These are phyloP conservation scores for Holothuria glaberrima DNA, from an alignment of 35 echinoderm and acorn worm species.

Conservation along the genomic window DNA sequence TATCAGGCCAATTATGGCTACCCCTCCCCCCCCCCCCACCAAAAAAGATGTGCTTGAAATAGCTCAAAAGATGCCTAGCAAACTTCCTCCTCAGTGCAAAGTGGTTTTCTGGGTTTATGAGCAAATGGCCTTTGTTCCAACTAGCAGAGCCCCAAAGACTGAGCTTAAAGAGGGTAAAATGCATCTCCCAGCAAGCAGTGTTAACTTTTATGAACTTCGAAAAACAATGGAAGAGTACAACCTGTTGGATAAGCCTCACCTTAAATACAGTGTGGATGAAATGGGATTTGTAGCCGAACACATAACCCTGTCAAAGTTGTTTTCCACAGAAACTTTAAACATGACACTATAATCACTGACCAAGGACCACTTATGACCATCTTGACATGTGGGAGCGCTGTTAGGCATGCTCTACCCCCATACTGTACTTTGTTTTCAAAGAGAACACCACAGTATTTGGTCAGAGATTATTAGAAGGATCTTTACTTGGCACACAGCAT, in stretches of 20 bases:
- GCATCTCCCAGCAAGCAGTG: not conserved
- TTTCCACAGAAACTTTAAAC: not conserved
- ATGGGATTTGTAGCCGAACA: not conserved
- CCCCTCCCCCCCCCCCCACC: no score
- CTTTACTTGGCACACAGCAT: constrained; percentile 12
- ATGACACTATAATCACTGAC: not conserved
- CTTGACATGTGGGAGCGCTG: constrained; percentile 55
- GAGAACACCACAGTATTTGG: not conserved
- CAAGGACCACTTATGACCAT: constrained; percentile 21
- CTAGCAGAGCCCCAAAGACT: no score
- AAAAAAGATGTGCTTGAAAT: not conserved
- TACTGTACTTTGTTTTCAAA: constrained; percentile 64
- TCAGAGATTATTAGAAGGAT: constrained; percentile 13
- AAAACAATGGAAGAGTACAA: not conserved
- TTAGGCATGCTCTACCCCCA: constrained; percentile 41
- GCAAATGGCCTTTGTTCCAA: not conserved
- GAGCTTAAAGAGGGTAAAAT: not conserved
- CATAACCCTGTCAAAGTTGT: not conserved
- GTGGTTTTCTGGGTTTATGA: not conserved
- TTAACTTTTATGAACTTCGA: not conserved
- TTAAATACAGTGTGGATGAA: not conserved
- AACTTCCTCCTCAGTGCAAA: not conserved
- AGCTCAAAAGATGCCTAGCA: not conserved
- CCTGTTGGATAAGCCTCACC: not conserved
- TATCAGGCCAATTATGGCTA: not conserved